phyloP scores from a whole-genome alignment of 2,113 vertebrate species.

The Leptodactylus fuscus region DNA sequence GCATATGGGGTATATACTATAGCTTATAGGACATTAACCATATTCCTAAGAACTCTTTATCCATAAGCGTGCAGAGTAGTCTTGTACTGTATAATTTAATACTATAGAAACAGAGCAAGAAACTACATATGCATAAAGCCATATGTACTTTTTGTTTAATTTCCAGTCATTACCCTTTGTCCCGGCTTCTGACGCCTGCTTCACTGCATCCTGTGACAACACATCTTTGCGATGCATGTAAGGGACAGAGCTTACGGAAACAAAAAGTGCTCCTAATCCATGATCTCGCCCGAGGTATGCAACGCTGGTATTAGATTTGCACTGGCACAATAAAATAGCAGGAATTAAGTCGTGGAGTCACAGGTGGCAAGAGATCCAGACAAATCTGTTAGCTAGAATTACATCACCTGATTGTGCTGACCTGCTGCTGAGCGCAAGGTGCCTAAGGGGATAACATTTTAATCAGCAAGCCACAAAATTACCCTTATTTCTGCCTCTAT shows the following conservation, averaged over 20 bases:
- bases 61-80: too few relatives aligned
- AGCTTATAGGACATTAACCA: too few relatives aligned
- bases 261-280: constrained; percentile 48
- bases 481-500: constrained; percentile 52
- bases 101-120: too few relatives aligned
- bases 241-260: constrained; percentile 40
- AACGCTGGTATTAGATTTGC: constrained; percentile 55
- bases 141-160: background rate
- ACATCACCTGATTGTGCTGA: constrained; percentile 60
- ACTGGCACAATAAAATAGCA: constrained; percentile 51
- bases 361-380: constrained; percentile 49
- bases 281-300: constrained; percentile 49
- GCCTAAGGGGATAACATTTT: constrained; percentile 60
- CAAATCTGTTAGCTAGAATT: constrained; percentile 58
- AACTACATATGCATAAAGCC: too few relatives aligned
- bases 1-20: too few relatives aligned
- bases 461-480: constrained; percentile 57
- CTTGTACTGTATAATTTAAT: too few relatives aligned
- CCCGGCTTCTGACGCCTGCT: background rate
- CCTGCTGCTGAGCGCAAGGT: constrained; percentile 51
- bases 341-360: constrained; percentile 55
- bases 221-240: constrained; percentile 21
- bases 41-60: too few relatives aligned
- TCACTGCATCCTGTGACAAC: background rate
- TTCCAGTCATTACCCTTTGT: background rate